phyloP scores from a whole-genome alignment of 2,113 vertebrate species.

The Leiothrix lutea region DNA sequence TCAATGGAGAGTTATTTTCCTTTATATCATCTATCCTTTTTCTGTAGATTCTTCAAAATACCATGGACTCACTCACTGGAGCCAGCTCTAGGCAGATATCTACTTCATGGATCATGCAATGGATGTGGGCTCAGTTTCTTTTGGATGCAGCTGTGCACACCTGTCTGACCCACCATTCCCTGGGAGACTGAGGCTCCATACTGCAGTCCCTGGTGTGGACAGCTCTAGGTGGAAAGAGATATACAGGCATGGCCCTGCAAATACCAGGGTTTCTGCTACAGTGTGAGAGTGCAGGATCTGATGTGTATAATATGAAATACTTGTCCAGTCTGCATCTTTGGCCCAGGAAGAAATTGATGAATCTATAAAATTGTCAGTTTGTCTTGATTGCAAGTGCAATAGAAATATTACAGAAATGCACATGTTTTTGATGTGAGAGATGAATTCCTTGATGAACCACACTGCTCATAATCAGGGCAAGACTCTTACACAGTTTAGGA shows the following conservation, averaged over 20 bases:
- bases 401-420: neutral
- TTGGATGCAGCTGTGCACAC: neutral
- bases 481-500: neutral
- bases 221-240: neutral
- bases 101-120: neutral
- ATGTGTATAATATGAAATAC: neutral
- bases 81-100: neutral
- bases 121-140: neutral
- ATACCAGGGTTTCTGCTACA: neutral
- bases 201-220: neutral
- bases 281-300: neutral
- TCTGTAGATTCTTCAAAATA: neutral
- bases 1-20: neutral
- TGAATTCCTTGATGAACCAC: neutral
- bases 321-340: neutral
- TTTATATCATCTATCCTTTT: neutral
- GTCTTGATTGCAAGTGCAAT: neutral
- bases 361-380: neutral
- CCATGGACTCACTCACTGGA: neutral
- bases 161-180: neutral
- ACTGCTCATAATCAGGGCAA: neutral
- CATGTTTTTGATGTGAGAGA: neutral
- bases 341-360: neutral
- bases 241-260: neutral
- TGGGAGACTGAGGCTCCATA: neutral